These are phyloP conservation scores for Cryptomyrus ogoouensis DNA, from an alignment of 2,113 vertebrate species.

Conservation along the genomic window DNA sequence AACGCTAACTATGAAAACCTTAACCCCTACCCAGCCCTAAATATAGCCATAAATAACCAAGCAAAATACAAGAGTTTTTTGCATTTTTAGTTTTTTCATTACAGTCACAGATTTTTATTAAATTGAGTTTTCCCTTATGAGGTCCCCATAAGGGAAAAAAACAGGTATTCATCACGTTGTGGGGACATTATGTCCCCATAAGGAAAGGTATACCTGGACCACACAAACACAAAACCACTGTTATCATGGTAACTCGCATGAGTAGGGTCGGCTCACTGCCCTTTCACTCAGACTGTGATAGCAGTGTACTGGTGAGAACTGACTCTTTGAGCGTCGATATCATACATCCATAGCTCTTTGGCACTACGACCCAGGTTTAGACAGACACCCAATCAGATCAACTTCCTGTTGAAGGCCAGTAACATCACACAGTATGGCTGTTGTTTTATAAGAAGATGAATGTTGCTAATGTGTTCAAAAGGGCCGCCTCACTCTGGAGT, in stretches of 20 bases:
- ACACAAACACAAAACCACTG: not conserved
- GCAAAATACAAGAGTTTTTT: no score
- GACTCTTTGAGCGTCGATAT: not conserved
- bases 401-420: not conserved
- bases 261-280: not conserved
- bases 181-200: no score
- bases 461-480: not conserved
- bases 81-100: no score
- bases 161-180: no score
- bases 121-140: no score
- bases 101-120: no score
- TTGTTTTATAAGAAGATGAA: not conserved
- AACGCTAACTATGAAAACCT: no score
- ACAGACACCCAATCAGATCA: not conserved
- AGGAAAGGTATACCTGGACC: no score
- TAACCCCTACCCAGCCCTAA: no score
- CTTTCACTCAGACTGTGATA: not conserved
- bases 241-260: slow-evolving; percentile 15
- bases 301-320: not conserved
- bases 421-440: not conserved
- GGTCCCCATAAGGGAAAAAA: no score
- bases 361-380: not conserved
- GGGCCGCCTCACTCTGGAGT: not conserved
- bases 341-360: not conserved
- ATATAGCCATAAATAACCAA: no score